A percentile compares a stretch with the other conserved stretches of the same genome.
These are phyloP conservation scores for Umimayanthus chanpuru DNA, from an alignment of 92 coral and sea anemone genomes.

Conservation along the genomic window DNA sequence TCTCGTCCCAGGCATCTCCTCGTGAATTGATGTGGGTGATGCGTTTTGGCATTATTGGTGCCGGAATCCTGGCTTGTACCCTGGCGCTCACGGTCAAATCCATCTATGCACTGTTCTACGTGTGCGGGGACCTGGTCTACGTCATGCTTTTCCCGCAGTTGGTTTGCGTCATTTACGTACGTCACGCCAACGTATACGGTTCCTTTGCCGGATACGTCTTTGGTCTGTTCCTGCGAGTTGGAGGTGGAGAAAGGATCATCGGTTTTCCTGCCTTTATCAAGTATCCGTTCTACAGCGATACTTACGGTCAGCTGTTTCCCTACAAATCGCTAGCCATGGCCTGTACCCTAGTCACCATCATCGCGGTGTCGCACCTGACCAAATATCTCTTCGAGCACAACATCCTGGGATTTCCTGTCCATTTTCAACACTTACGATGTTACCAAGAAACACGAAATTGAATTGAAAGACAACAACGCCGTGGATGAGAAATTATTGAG, in stretches of 20 bases:
- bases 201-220: conserved; percentile 52
- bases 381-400: conserved; percentile 34
- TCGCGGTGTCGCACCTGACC: conserved; percentile 35
- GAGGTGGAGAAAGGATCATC: conserved; percentile 52
- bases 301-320: conserved; percentile 58
- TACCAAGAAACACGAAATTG: neutral
- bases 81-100: conserved; percentile 27
- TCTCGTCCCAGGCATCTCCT: conserved; percentile 45
- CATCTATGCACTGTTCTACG: conserved; percentile 7
- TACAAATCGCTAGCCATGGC: conserved; percentile 54
- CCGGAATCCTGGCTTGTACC: neutral
- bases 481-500: too few relatives aligned
- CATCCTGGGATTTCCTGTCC: conserved; percentile 45
- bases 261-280: conserved; percentile 52
- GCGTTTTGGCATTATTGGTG: conserved; percentile 28
- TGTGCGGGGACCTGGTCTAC: conserved; percentile 17
- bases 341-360: conserved; percentile 38
- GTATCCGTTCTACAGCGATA: conserved; percentile 59
- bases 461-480: neutral
- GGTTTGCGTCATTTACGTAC: conserved; percentile 43
- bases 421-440: conserved; percentile 31
- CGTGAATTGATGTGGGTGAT: conserved; percentile 58
- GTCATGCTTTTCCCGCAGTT: neutral
- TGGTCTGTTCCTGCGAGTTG: conserved; percentile 47
- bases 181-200: conserved; percentile 52